Base-by-base conservation (phyloP, 2,797 vertebrate genomes). In the Salmo trutta region DNA sequence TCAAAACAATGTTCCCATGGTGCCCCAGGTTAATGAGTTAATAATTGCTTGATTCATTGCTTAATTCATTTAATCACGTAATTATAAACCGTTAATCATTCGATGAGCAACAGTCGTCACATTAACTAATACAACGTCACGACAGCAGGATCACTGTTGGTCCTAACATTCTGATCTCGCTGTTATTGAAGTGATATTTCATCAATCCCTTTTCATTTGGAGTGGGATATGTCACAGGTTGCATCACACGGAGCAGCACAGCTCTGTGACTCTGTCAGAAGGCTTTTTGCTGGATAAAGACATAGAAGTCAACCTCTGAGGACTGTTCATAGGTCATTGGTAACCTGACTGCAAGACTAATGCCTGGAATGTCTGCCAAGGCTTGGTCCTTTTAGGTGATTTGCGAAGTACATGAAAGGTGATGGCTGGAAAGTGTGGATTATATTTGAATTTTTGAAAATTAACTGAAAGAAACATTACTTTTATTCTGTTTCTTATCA, bases 191-290 rank as follows among this genome's bases (percentile, higher is more conserved):
- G 68, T 76, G 59, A 17, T 74, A 77, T 90, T 88, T 85, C 76
- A 86, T 89, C 83, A 83, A 80, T 79, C 76, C 74, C 78, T 77
- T 75, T 87, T 84, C 75, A 84, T 84, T 74, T 82, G 79, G 80
- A 77, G 82, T 73, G 52, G 17, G 71, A 81, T 77, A 74, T 80
- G 75, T 81, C 78, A 79, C 52, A 62, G 53, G 68, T 74, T 82
- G 75, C 79, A 31, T 84, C 82, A 79, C 27, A 74, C 10, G 17
- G 31, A 52, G 59, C 67, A 62, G 14, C 12, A 17, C 53, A 80
- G 77, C 73, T 79, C 85, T 84, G 67, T 76, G 66, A 83, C 73
- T 73, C 79, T 80, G 78, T 80, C 70, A 59, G 59, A 74, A 81
- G 77, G 72, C 52, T 68, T 80, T 70, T 81, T 82, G 78, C 70